phyloP scores from a whole-genome alignment of 1,140 invertebrate species.

The Diorhabda elongata region DNA sequence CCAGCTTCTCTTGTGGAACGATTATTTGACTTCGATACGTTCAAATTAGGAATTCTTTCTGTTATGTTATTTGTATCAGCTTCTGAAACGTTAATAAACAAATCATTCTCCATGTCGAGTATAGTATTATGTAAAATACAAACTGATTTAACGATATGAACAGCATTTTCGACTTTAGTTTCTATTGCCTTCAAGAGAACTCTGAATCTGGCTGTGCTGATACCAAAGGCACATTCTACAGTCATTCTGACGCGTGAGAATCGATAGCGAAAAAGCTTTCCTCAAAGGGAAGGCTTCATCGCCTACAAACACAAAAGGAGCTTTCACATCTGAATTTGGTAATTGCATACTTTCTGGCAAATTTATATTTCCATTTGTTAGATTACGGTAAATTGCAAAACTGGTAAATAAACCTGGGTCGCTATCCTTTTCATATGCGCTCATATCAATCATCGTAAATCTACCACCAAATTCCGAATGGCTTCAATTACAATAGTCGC shows the following conservation, averaged over 20 bases:
- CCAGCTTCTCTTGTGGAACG: no score
- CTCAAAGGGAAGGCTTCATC: slow-evolving; percentile 8
- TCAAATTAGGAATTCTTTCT: no score
- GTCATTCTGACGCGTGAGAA: background rate
- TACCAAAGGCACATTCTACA: slow-evolving; percentile 11
- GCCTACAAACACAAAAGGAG: background rate
- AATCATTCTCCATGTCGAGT: no score
- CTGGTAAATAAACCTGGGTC: slow-evolving; percentile 43
- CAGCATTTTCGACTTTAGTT: slow-evolving; percentile 40
- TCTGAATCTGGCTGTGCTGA: slow-evolving; percentile 17
- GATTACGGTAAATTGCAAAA: slow-evolving; percentile 10
- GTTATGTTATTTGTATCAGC: no score
- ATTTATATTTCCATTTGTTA: background rate
- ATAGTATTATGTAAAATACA: slow-evolving; percentile 39
- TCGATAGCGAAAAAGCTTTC: background rate
- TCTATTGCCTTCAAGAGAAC: slow-evolving; percentile 41
- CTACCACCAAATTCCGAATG: background rate
- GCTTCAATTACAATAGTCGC: no score
- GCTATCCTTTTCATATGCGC: slow-evolving; percentile 43
- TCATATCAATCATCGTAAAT: slow-evolving; percentile 45
- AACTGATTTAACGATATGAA: slow-evolving; percentile 35
- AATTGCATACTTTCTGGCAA: background rate
- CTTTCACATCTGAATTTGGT: background rate
- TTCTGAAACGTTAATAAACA: no score
- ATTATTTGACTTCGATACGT: no score